These are phyloP conservation scores for Ellobium chinense DNA, from an alignment of 2,888 invertebrate genomes.

Conservation along the genomic window DNA sequence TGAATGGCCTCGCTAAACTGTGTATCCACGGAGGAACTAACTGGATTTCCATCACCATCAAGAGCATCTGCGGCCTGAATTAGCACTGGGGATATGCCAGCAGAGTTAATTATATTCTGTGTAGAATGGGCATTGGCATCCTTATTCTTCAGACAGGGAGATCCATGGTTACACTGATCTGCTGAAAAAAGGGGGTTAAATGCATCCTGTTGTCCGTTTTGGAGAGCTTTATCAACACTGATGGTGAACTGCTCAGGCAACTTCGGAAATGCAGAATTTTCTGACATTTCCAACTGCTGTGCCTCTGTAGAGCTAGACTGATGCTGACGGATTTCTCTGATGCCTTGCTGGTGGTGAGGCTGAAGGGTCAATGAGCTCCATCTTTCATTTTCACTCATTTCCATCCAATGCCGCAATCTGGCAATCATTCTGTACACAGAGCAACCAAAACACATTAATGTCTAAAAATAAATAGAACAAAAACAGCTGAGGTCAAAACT, in stretches of 20 bases:
- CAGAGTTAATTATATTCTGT: no score
- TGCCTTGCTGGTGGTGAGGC: not conserved
- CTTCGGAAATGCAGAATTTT: not conserved
- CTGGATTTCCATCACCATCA: not conserved
- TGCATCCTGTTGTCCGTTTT: not conserved
- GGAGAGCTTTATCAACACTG: not conserved
- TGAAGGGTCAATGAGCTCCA: not conserved
- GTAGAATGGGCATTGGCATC: no score
- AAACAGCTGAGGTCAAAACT: no score
- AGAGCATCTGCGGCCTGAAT: not conserved
- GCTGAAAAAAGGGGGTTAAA: no score
- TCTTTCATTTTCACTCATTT: constrained; percentile 4
- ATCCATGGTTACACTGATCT: no score
- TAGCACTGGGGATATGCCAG: not conserved
- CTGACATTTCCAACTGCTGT: not conserved
- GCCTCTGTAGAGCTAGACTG: not conserved
- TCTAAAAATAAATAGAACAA: no score
- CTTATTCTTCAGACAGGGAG: no score
- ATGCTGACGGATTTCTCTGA: not conserved
- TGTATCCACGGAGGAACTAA: not conserved
- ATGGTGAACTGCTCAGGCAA: not conserved
- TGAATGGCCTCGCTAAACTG: not conserved
- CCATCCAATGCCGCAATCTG: constrained; percentile 29
- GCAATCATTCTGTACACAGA: constrained; percentile 32
- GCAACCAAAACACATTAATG: not conserved